phyloP scores from a whole-genome alignment of 2,888 invertebrate species.

The Leptinotarsa juncta region DNA sequence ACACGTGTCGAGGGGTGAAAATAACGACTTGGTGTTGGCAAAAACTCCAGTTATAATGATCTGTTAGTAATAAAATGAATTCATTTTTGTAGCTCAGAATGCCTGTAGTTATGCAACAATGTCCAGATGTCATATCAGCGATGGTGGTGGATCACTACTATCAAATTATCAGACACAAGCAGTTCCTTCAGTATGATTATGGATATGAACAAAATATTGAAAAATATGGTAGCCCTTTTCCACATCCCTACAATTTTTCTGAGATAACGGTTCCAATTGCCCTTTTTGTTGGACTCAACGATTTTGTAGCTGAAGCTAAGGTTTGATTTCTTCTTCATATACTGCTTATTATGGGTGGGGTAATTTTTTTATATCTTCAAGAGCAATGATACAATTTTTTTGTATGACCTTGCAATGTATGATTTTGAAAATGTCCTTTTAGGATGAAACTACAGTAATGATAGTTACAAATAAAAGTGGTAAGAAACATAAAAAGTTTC shows the following conservation, averaged over 20 bases:
- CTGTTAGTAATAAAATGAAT: too few relatives aligned
- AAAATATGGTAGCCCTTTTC: not conserved
- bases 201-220: not conserved
- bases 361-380: too few relatives aligned
- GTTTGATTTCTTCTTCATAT: not conserved
- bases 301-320: not conserved
- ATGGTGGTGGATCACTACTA: conserved; percentile 5
- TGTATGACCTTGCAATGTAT: too few relatives aligned
- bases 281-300: not conserved
- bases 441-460: too few relatives aligned
- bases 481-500: too few relatives aligned
- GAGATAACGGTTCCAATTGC: not conserved
- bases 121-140: not conserved
- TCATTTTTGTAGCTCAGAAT: not conserved
- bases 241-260: not conserved
- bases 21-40: too few relatives aligned
- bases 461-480: too few relatives aligned
- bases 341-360: too few relatives aligned
- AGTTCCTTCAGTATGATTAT: not conserved
- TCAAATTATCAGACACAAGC: not conserved
- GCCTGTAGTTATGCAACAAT: not conserved
- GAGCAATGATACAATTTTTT: too few relatives aligned
- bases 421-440: too few relatives aligned
- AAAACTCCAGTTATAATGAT: too few relatives aligned
- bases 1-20: too few relatives aligned